A percentile compares a stretch with the other conserved stretches of the same genome.
phyloP scores from a whole-genome alignment of 2,888 invertebrate genomes.

The Aphodius sticticus region DNA sequence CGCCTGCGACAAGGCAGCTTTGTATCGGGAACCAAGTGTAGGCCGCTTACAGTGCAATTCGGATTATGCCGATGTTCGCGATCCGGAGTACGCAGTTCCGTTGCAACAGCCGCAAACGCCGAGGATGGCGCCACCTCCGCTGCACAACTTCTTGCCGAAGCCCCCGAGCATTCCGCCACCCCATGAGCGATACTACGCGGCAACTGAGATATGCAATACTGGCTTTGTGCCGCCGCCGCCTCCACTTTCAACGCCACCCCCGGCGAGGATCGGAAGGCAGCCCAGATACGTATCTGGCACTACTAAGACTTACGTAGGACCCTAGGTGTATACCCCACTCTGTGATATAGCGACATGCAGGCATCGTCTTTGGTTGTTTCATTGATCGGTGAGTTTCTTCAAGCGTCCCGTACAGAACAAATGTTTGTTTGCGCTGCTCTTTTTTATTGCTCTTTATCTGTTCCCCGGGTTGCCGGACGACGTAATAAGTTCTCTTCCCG shows the following conservation, averaged over 20 bases:
- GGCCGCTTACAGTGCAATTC: constrained; percentile 51
- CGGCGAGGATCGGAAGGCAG: constrained; percentile 59
- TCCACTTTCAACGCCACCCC: constrained; percentile 58
- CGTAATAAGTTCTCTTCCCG: background rate
- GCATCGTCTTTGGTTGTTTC: constrained; percentile 38
- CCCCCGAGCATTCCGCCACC: constrained; percentile 73
- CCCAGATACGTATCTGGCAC: constrained; percentile 55
- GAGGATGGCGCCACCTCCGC: constrained; percentile 60
- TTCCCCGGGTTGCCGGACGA: background rate
- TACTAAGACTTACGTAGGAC: constrained; percentile 56
- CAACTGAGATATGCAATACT: constrained; percentile 70
- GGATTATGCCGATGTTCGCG: constrained; percentile 62
- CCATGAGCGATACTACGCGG: constrained; percentile 76
- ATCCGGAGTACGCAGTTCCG: constrained; percentile 72
- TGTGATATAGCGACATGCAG: constrained; percentile 51
- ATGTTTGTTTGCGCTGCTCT: background rate
- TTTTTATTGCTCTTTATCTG: background rate
- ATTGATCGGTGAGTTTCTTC: constrained; percentile 34
- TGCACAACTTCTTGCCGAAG: constrained; percentile 68
- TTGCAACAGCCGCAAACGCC: constrained; percentile 63
- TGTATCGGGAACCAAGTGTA: constrained; percentile 57
- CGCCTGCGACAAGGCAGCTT: constrained; percentile 57
- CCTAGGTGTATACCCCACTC: constrained; percentile 49
- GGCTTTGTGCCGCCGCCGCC: constrained; percentile 58
- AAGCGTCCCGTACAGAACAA: background rate